Evolutionary conservation across 2,797 vertebrate genomes (phyloP).

Genomic region (Tangara arthus): DNA sequence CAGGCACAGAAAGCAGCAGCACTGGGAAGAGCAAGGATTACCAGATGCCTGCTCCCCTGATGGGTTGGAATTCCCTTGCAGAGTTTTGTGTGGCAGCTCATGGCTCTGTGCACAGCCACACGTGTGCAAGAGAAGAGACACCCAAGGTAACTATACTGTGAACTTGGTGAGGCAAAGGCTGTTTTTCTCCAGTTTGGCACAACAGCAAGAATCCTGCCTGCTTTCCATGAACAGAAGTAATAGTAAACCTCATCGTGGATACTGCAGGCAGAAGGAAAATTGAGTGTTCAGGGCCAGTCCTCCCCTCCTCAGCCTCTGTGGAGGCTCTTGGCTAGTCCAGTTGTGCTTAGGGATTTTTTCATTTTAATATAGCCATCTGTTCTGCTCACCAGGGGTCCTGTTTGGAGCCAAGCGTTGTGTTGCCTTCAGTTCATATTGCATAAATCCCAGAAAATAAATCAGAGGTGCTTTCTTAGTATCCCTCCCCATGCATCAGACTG

Average conservation of each 20-base stretch:
- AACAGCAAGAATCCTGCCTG: background rate
- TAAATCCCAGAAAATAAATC: background rate
- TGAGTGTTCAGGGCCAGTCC: background rate
- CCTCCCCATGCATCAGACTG: background rate
- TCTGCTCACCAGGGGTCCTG: background rate
- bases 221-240: background rate
- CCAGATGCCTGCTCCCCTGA: fast-evolving
- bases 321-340: background rate
- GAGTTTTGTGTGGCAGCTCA: fast-evolving
- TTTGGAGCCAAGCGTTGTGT: background rate
- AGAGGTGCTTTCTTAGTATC: background rate
- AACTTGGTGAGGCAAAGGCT: background rate
- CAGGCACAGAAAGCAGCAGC: background rate
- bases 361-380: background rate
- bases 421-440: background rate
- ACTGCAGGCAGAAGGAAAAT: background rate
- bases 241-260: background rate
- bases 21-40: fast-evolving
- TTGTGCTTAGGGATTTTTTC: background rate
- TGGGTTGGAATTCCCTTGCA: fast-evolving
- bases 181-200: background rate
- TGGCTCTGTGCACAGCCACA: background rate
- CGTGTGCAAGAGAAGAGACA: fast-evolving
- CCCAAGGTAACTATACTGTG: fast-evolving
- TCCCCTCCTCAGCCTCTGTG: background rate